Conservation (phyloP, 53 echinoderm and acorn worm species). For the Arbacia lixula region DNA sequence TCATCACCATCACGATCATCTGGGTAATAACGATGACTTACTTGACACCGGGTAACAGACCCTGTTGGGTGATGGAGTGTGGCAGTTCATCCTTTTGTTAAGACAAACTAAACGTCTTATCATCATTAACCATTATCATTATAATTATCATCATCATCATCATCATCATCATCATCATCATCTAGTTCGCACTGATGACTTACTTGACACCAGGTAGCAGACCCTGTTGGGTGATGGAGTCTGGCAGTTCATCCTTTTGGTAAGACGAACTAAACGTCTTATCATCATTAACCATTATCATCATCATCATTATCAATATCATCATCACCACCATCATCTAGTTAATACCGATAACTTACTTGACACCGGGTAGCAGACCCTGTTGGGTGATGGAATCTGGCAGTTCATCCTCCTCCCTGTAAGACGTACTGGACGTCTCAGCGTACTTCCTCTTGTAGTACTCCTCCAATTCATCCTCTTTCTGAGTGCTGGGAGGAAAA, state of each 20-base stretch:
- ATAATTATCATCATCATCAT: conserved; percentile 4
- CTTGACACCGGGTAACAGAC: no score
- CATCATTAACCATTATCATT: conserved; percentile 3
- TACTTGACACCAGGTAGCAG: conserved; percentile 98
- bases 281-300: no score
- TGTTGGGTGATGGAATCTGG: conserved; percentile 96
- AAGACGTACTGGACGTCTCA: conserved; percentile 78
- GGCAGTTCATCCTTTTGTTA: no score
- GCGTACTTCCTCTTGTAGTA: conserved; percentile 96
- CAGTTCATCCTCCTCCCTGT: conserved; percentile 89
- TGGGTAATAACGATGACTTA: no score
- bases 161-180: conserved; percentile 25
- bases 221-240: conserved; percentile 96
- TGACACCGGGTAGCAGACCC: conserved; percentile 96
- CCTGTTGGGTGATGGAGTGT: no score
- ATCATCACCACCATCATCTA: conserved; percentile 8
- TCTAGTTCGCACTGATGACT: no score
- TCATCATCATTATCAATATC: conserved; percentile 10
- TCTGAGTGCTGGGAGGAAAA: conserved; percentile 69
- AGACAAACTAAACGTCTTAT: no score
- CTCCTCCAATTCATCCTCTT: conserved; percentile 93
- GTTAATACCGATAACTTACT: no score
- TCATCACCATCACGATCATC: conserved; percentile 34
- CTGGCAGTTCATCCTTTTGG: conserved; percentile 94
- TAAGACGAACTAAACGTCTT: no score